These are phyloP conservation scores for Neoscelio sp. DNA, from an alignment of 2,888 invertebrate species.

Conservation along the genomic window DNA sequence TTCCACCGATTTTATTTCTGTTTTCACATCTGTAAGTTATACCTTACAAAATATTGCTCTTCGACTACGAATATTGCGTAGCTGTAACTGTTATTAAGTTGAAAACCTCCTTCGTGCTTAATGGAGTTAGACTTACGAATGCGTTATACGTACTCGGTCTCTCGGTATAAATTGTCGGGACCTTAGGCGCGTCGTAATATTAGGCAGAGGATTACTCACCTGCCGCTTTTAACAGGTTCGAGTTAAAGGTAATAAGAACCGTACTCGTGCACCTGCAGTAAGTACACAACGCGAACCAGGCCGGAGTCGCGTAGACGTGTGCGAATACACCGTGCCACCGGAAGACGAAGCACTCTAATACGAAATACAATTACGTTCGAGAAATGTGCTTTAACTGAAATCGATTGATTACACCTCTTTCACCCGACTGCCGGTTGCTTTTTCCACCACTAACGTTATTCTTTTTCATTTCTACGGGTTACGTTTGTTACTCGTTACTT, in stretches of 20 bases:
- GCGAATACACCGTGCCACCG: conserved; percentile 2
- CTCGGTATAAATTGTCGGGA: conserved; percentile 38
- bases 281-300: not conserved
- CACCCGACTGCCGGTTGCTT: not conserved
- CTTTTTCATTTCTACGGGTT: conserved; percentile 21
- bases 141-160: conserved; percentile 25
- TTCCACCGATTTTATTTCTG: too few relatives aligned
- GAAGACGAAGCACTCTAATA: conserved; percentile 63
- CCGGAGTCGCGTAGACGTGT: conserved; percentile 20
- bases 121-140: conserved; percentile 44
- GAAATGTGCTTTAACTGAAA: not conserved
- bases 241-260: conserved; percentile 68
- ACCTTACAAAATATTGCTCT: too few relatives aligned
- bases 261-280: conserved; percentile 68
- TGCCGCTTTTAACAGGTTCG: conserved; percentile 67
- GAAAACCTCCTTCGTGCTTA: conserved; percentile 40
- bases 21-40: too few relatives aligned
- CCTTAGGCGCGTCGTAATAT: conserved; percentile 31
- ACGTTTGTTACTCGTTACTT: conserved; percentile 34
- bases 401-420: conserved; percentile 31
- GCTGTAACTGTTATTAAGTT: conserved; percentile 55
- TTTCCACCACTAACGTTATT: conserved; percentile 15
- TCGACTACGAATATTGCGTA: conserved; percentile 17
- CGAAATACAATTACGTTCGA: conserved; percentile 64
- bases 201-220: conserved; percentile 60